Evolutionary conservation across 2,888 invertebrate species (phyloP).

Genomic region (Dynastes tityus): DNA sequence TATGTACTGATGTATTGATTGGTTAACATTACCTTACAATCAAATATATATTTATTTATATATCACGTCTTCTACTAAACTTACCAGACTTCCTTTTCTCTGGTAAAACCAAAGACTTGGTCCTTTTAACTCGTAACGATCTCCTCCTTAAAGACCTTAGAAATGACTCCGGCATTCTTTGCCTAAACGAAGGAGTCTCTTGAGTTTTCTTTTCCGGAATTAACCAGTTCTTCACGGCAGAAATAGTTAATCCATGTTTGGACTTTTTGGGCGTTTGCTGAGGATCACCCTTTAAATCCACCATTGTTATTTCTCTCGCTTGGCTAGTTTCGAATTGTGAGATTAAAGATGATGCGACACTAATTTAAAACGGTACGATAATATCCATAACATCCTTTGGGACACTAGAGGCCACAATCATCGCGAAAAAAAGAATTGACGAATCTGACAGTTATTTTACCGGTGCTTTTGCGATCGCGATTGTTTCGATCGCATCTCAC

Average conservation of each 20-base stretch:
- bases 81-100: conserved; percentile 88
- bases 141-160: conserved; percentile 81
- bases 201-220: conserved; percentile 71
- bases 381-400: neutral
- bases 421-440: neutral
- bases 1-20: neutral
- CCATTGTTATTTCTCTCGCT: conserved; percentile 60
- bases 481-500: conserved; percentile 48
- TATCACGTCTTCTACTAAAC: conserved; percentile 61
- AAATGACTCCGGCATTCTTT: conserved; percentile 82
- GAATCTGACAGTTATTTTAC: neutral
- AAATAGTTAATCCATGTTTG: conserved; percentile 72
- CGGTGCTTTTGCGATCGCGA: conserved; percentile 14
- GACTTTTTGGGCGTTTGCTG: conserved; percentile 67
- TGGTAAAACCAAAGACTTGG: conserved; percentile 81
- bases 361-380: neutral
- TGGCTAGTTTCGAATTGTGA: neutral
- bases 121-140: conserved; percentile 82
- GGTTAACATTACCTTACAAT: too few species aligned
- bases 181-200: conserved; percentile 66
- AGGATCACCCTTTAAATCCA: conserved; percentile 67
- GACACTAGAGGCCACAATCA: conserved; percentile 1
- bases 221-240: conserved; percentile 84
- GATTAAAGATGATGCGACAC: neutral
- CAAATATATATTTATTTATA: too few species aligned